phyloP scores from a whole-genome alignment of 2,113 vertebrate species.

The Cyanoliseus patagonus region DNA sequence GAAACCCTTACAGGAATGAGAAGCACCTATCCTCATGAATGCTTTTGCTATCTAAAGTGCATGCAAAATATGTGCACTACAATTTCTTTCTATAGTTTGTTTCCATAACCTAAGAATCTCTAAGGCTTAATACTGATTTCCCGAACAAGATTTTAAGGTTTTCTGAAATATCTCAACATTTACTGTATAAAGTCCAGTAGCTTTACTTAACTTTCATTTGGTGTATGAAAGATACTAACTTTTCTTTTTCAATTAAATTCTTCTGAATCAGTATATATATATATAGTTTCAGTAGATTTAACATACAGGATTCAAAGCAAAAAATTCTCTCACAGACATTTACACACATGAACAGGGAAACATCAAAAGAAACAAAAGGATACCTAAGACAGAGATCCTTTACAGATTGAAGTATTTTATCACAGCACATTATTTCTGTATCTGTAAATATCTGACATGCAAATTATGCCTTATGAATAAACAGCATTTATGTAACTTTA shows the following conservation, averaged over 20 bases:
- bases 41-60: background rate
- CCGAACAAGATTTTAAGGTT: background rate
- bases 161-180: background rate
- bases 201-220: background rate
- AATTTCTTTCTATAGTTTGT: background rate
- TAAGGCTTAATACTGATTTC: background rate
- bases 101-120: background rate
- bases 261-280: background rate
- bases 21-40: background rate
- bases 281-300: background rate
- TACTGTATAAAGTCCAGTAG: background rate
- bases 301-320: background rate
- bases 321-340: background rate
- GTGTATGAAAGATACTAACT: background rate
- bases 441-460: background rate
- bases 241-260: background rate
- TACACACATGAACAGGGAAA: background rate
- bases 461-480: background rate
- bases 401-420: background rate
- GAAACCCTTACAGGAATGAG: background rate
- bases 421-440: fast-evolving
- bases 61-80: background rate
- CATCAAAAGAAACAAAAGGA: background rate
- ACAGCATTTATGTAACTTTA: background rate
- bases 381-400: background rate